These are phyloP conservation scores for Baronia brevicornis DNA, from an alignment of 2,888 invertebrate genomes.

Conservation along the genomic window DNA sequence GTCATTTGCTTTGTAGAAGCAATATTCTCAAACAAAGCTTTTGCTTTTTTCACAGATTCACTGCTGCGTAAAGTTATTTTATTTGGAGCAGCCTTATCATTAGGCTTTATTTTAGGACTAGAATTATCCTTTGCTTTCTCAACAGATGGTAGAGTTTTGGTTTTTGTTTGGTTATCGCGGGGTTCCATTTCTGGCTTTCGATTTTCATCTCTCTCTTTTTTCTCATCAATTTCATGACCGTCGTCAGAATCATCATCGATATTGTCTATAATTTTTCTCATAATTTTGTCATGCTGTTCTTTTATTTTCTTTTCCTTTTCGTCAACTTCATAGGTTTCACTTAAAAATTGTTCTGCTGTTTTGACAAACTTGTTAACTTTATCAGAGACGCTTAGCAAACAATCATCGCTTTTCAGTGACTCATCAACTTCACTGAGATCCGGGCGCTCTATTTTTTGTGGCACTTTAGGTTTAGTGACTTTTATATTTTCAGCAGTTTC, in stretches of 20 bases:
- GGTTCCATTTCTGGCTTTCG: constrained; percentile 20
- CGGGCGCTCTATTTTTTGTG: constrained; percentile 62
- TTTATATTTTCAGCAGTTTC: constrained; percentile 77
- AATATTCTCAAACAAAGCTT: constrained; percentile 81
- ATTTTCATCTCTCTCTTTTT: no score
- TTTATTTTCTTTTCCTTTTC: constrained; percentile 55
- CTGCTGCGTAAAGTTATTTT: constrained; percentile 70
- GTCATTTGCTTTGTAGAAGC: constrained; percentile 54
- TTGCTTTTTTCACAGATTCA: constrained; percentile 82
- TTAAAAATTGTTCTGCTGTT: constrained; percentile 73
- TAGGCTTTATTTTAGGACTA: constrained; percentile 23
- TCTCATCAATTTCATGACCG: constrained; percentile 21
- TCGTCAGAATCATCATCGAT: constrained; percentile 32
- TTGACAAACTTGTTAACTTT: constrained; percentile 79
- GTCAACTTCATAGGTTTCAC: constrained; percentile 43
- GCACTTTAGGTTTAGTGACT: constrained; percentile 46
- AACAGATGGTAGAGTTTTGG: constrained; percentile 40
- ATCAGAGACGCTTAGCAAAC: constrained; percentile 78
- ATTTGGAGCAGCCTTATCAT: constrained; percentile 42
- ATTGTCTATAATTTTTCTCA: constrained; percentile 46
- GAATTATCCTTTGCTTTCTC: constrained; percentile 33
- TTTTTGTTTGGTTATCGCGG: constrained; percentile 26
- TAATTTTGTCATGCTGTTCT: constrained; percentile 65
- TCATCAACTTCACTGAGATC: constrained; percentile 74
- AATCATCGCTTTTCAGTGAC: constrained; percentile 75